These are phyloP conservation scores for Oryzias sinensis DNA, from an alignment of 2,797 vertebrate species.

Conservation along the genomic window DNA sequence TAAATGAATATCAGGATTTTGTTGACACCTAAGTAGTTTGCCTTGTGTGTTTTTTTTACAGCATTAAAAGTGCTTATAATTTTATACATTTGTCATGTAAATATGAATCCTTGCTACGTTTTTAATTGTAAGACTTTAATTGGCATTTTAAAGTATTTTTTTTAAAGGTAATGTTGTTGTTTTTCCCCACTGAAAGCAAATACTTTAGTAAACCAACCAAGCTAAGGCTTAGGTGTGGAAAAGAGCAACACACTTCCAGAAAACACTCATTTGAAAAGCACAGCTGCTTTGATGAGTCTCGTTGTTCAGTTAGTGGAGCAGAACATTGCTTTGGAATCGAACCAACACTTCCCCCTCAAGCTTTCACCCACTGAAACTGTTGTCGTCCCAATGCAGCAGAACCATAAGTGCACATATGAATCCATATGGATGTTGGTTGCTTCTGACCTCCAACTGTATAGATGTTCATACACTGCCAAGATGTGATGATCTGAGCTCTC, in stretches of 20 bases:
- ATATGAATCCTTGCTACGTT: too few relatives aligned
- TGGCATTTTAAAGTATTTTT: too few relatives aligned
- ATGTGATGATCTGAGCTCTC: constrained; percentile 3
- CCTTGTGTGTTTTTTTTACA: too few relatives aligned
- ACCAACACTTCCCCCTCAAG: constrained; percentile 47
- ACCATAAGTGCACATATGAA: constrained; percentile 23
- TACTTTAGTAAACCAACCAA: too few relatives aligned
- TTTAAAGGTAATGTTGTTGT: too few relatives aligned
- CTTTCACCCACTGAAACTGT: constrained; percentile 22
- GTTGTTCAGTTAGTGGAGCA: constrained; percentile 58
- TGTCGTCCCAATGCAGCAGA: constrained; percentile 33
- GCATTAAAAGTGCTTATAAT: too few relatives aligned
- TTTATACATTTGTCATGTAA: too few relatives aligned
- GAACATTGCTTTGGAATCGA: constrained; percentile 45
- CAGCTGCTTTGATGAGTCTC: constrained; percentile 27
- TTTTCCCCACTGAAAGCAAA: too few relatives aligned
- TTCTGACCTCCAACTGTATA: neutral
- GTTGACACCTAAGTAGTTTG: too few relatives aligned
- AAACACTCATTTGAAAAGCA: constrained; percentile 3
- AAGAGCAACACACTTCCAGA: neutral
- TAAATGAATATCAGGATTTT: too few relatives aligned
- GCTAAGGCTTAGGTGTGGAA: too few relatives aligned
- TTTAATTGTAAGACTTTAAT: too few relatives aligned
- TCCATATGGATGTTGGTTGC: neutral
- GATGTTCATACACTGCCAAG: neutral